Conservation (phyloP, 2,888 invertebrate species). For the Emmelina monodactyla region DNA sequence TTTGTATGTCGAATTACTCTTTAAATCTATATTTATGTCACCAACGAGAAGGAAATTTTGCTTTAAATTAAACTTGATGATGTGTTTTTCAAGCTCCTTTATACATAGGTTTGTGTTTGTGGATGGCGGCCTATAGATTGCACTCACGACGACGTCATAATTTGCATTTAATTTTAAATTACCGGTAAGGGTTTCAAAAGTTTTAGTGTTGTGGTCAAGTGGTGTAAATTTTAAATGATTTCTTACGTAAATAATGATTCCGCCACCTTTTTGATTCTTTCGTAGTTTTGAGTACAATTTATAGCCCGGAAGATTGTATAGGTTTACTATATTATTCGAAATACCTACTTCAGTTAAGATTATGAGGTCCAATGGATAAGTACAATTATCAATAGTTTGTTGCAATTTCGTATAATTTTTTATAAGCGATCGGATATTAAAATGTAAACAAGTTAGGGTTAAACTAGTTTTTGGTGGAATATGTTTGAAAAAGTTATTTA, state of each 20-base stretch:
- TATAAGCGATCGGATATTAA: slow-evolving; percentile 13
- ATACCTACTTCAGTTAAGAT: slow-evolving; percentile 14
- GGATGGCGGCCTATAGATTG: slow-evolving; percentile 12
- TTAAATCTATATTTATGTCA: slow-evolving; percentile 10
- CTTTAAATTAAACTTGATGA: not conserved
- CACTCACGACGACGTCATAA: slow-evolving; percentile 8
- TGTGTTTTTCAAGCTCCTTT: slow-evolving; percentile 5
- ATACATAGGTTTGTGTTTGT: slow-evolving; percentile 9
- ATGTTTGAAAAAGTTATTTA: not conserved
- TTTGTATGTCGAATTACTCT: slow-evolving; percentile 4
- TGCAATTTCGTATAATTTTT: slow-evolving; percentile 12
- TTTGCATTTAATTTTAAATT: not conserved
- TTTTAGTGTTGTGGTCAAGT: not conserved
- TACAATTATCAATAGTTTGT: slow-evolving; percentile 8
- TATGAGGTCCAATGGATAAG: slow-evolving; percentile 12
- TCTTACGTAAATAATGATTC: slow-evolving; percentile 6
- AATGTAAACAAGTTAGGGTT: slow-evolving; percentile 6
- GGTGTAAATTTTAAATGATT: slow-evolving; percentile 4
- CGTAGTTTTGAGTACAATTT: slow-evolving; percentile 8
- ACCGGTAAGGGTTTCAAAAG: slow-evolving; percentile 3
- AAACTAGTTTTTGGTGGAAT: not conserved
- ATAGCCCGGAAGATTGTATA: slow-evolving; percentile 7
- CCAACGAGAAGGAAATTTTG: slow-evolving; percentile 5
- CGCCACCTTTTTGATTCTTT: slow-evolving; percentile 5
- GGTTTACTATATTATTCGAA: slow-evolving; percentile 7